Evolutionary conservation across 2,888 invertebrate genomes (phyloP), one percentile per base, ranked within the genome.

Genomic region (Orthosia gothica): DNA sequence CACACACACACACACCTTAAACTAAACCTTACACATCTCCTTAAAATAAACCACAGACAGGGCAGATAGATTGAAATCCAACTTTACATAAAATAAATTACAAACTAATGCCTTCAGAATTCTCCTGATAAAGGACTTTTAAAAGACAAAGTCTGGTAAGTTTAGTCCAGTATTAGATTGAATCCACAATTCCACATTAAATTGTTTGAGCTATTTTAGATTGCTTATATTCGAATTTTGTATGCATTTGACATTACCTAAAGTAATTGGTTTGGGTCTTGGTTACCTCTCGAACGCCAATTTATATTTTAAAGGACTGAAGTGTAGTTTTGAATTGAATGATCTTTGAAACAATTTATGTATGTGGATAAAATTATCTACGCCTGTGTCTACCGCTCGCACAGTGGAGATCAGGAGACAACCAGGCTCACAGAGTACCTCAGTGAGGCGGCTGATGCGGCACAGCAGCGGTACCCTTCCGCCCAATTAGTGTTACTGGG

Each of bases 121-220:
- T n/a, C 13, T 47, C 50, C 5, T n/a, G 52, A 45, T 52, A 55
- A 61, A 79, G 26, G 55, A 49, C 55, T 55, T 74, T 18, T 18
- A 57, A 68, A 79, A 79, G 74, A 57, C 64, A 68, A 68, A 61
- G 55, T 79, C 61, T 61, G 23, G 15, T 26, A 52, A 74, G 55
- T 74, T 68, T 18, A 52, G 47, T 40, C 47, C 4, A 69, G 18
- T 20, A 61, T 64, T 54, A 62, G 58, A 74, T 63, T 74, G 58
- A 52, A 63, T 80, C n/a, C 18, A 63, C 47, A 62, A 23, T 76
- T 47, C 16, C 16, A 65, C 16, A 74, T 61, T 47, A 66, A 65
- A 55, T 57, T 74, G 61, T 73, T 49, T 15, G 1, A 71, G 2
- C 18, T n/a, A 58, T 54, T 80, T 58, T 49, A 20, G 32, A 55